Evolutionary conservation across 2,113 vertebrate species (phyloP).

Genomic region (human): GRCh38 chr20:46154001-46154500

Average conservation of each 20-base stretch:
- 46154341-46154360: slow-evolving; percentile 80
- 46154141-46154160: neutral
- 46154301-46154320: slow-evolving; percentile 85
- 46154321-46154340: slow-evolving; percentile 84
- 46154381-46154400: slow-evolving; percentile 68
- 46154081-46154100: neutral
- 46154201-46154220: slow-evolving; percentile 19
- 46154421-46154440: slow-evolving; percentile 81
- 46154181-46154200: neutral
- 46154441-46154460: slow-evolving; percentile 29
- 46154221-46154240: slow-evolving; percentile 46
- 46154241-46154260: slow-evolving; percentile 66
- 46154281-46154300: slow-evolving; percentile 83
- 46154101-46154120: neutral
- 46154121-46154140: too few relatives aligned
- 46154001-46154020: neutral
- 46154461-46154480: slow-evolving; percentile 74
- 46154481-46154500: slow-evolving; percentile 74
- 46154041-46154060: neutral
- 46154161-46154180: neutral
- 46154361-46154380: slow-evolving; percentile 73
- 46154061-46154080: neutral
- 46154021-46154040: neutral
- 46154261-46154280: slow-evolving; percentile 80
- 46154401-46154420: slow-evolving; percentile 69